These are phyloP conservation scores for Regulus satrapa DNA, from an alignment of 2,113 vertebrate genomes.

Conservation along the genomic window DNA sequence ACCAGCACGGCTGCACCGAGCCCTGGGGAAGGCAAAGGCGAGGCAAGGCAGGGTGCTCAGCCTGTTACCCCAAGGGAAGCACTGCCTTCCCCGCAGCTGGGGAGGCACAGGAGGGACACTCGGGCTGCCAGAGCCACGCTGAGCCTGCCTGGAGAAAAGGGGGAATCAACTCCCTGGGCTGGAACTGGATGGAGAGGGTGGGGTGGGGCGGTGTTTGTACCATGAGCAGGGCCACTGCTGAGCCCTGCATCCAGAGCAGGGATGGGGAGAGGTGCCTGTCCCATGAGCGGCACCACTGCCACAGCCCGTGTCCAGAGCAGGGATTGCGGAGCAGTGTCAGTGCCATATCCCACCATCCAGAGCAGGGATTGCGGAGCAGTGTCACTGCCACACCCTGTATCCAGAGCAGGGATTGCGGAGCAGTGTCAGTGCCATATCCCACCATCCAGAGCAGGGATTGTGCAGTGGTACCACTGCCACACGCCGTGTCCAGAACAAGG, in stretches of 20 bases:
- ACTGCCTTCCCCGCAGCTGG: accelerated
- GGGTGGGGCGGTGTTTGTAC: accelerated
- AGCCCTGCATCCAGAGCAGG: background rate
- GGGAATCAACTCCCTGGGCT: background rate
- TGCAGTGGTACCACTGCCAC: accelerated
- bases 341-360: too few relatives aligned
- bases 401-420: background rate
- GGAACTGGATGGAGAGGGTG: accelerated
- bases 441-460: accelerated
- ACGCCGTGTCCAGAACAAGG: too few relatives aligned
- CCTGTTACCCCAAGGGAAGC: background rate
- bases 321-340: too few relatives aligned
- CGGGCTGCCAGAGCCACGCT: background rate
- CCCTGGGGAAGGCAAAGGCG: background rate
- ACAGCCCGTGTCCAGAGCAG: background rate
- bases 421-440: too few relatives aligned
- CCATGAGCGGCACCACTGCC: accelerated
- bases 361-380: background rate
- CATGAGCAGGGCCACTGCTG: accelerated
- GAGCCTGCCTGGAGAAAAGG: background rate
- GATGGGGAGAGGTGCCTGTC: too few relatives aligned
- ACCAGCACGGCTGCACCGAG: accelerated
- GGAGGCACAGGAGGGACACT: background rate
- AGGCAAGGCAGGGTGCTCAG: background rate
- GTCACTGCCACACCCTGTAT: accelerated